Evolutionary conservation across 92 coral and sea anemone genomes (phyloP).

Genomic region (Desmophyllum pertusum): DNA sequence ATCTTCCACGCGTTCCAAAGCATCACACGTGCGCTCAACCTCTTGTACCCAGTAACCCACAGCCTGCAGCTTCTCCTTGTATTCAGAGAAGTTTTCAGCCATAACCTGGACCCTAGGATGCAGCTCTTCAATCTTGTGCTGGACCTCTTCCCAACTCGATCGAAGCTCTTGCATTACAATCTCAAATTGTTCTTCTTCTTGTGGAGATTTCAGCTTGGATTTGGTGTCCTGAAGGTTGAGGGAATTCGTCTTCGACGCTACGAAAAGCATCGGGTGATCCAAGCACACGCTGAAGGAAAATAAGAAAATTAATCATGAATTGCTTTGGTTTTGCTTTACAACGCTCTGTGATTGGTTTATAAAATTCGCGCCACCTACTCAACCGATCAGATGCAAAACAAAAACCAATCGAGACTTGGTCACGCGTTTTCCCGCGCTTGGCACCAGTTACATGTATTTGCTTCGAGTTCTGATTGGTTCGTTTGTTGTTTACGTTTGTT

Average conservation of each 20-base stretch:
- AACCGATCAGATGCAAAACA: no score
- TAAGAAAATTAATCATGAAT: not conserved
- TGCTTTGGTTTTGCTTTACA: no score
- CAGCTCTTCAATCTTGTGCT: constrained; percentile 52
- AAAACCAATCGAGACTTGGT: no score
- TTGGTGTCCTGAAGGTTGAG: constrained; percentile 53
- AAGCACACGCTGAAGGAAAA: constrained; percentile 29
- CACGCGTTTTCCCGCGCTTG: no score
- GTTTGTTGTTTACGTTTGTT: no score
- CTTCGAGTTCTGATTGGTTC: no score
- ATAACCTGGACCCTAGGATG: constrained; percentile 58
- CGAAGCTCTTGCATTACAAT: constrained; percentile 33
- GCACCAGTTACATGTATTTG: no score
- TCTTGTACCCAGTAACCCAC: constrained; percentile 63
- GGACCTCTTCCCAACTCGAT: constrained; percentile 61
- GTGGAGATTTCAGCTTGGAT: constrained; percentile 48
- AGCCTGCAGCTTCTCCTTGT: constrained; percentile 52
- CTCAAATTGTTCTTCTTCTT: constrained; percentile 51
- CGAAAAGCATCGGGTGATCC: constrained; percentile 44
- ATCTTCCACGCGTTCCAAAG: constrained; percentile 58
- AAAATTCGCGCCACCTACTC: no score
- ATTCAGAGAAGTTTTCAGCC: constrained; percentile 64
- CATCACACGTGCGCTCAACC: constrained; percentile 49
- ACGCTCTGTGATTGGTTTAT: no score
- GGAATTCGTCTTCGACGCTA: constrained; percentile 51